These are phyloP conservation scores for Epicauta chinensis DNA, from an alignment of 1,140 invertebrate genomes.

Conservation along the genomic window DNA sequence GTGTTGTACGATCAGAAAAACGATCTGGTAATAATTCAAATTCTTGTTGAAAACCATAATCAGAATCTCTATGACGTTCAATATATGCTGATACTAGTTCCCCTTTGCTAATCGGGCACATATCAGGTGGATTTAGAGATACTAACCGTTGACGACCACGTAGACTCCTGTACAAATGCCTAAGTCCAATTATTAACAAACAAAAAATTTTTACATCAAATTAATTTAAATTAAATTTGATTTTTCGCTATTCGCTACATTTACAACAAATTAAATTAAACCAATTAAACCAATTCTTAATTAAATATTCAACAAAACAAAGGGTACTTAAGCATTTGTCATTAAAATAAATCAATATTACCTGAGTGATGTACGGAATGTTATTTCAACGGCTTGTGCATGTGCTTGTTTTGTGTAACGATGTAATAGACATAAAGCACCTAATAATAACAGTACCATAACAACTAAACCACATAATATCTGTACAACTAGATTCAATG, in stretches of 20 bases:
- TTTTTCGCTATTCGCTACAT: background rate
- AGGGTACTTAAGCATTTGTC: conserved; percentile 14
- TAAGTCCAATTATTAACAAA: conserved; percentile 33
- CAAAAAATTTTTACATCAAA: conserved; percentile 9
- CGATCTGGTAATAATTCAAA: conserved; percentile 80
- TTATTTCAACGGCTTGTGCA: conserved; percentile 70
- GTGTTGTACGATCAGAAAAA: conserved; percentile 78
- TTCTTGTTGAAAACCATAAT: conserved; percentile 83
- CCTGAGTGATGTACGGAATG: conserved; percentile 61
- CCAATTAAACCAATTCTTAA: no score
- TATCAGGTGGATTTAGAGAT: conserved; percentile 63
- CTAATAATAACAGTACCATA: conserved; percentile 57
- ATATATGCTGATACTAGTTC: conserved; percentile 68
- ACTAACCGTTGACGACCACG: conserved; percentile 61
- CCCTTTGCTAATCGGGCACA: conserved; percentile 67
- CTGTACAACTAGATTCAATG: conserved; percentile 45
- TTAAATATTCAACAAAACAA: no score
- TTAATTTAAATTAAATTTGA: conserved; percentile 6
- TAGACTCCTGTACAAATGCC: conserved; percentile 54
- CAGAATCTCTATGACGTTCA: conserved; percentile 76
- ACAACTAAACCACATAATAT: conserved; percentile 57
- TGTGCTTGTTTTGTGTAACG: conserved; percentile 64
- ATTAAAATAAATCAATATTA: conserved; percentile 38
- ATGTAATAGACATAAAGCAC: conserved; percentile 64
- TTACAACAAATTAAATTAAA: no score